Evolutionary conservation across 2,113 vertebrate genomes (phyloP), one percentile per base, ranked within the genome.

Genomic region (Ammodramus savannarum): DNA sequence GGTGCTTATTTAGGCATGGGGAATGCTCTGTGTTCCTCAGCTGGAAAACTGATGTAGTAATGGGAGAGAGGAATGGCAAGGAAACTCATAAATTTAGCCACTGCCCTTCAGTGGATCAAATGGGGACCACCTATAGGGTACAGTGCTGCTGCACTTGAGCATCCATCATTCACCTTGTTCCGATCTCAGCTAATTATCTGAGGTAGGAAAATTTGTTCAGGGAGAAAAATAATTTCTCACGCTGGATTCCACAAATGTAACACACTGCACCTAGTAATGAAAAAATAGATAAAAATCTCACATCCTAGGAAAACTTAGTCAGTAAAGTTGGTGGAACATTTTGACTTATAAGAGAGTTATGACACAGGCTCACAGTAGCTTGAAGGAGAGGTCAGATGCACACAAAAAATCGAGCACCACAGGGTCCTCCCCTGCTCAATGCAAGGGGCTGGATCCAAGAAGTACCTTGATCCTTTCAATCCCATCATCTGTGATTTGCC

Each of bases 391-490:
- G 59, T 88, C 67, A 88, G 39, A 68, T 6, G 22, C 21, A 49
- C 41, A 71, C 52, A 85, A 49, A 57, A 39, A 74, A 55, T 41
- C 0, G 0, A 74, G 75, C 29, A 71, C 39, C 29, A 59, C 51
- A 63, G 51, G 5, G n/a, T 62, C 51, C 68, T 91, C 36, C 63
- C 54, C 48, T 80, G 39, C 75, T 86, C 90, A 88, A 78, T 91
- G 46, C 20, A 86, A 96, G 68, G 68, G 90, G 82, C 23, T 96
- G 91, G 43, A 93, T 88, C 39, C 0, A 0, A 67, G 36, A 14
- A 80, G 27, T 63, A 68, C 85, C 91, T 96, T 88, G 43, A 84
- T 96, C 72, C 59, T 95, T 96, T 96, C 79, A 91, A 46, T 91
- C 52, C 27, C 23, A 7, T 86, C 46, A 67, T 59, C 43, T 80